A percentile compares a stretch with the other conserved stretches of the same genome.
Conservation (phyloP, 1,140 invertebrate species). For the Drosophila trapezifrons region DNA sequence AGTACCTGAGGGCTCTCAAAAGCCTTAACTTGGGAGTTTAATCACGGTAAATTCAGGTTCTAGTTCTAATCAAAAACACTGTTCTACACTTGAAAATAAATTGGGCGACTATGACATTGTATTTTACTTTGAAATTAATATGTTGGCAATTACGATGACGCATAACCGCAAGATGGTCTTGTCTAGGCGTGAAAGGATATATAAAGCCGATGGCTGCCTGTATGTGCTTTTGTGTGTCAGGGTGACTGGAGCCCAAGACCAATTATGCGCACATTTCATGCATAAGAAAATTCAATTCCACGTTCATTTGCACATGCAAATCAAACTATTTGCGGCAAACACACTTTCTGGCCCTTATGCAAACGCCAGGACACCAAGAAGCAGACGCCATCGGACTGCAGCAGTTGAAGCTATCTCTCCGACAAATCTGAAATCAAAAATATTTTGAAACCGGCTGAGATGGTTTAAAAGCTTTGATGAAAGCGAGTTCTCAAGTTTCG, state of each 20-base stretch:
- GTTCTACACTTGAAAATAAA: background rate
- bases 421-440: constrained; percentile 22
- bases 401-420: constrained; percentile 50
- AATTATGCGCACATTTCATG: constrained; percentile 81
- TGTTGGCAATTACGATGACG: constrained; percentile 47
- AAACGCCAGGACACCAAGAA: constrained; percentile 34
- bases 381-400: constrained; percentile 34
- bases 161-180: constrained; percentile 37
- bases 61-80: background rate
- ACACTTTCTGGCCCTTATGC: constrained; percentile 60
- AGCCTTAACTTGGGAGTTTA: background rate
- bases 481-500: too few relatives aligned
- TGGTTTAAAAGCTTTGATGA: too few relatives aligned
- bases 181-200: constrained; percentile 49
- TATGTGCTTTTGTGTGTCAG: constrained; percentile 20
- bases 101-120: background rate
- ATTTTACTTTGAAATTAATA: too few relatives aligned
- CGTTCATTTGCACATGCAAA: constrained; percentile 83
- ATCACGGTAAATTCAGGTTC: constrained; percentile 1
- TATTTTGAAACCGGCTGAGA: constrained; percentile 20
- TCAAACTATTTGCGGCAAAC: constrained; percentile 80
- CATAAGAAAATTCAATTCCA: constrained; percentile 84
- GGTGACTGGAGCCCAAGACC: constrained; percentile 44
- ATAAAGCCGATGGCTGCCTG: constrained; percentile 17
- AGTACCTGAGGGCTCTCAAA: constrained; percentile 16